A percentile compares a stretch with the other conserved stretches of the same genome.
Conservation (phyloP, 2,888 invertebrate species). For the Gisinianus flammeolus region DNA sequence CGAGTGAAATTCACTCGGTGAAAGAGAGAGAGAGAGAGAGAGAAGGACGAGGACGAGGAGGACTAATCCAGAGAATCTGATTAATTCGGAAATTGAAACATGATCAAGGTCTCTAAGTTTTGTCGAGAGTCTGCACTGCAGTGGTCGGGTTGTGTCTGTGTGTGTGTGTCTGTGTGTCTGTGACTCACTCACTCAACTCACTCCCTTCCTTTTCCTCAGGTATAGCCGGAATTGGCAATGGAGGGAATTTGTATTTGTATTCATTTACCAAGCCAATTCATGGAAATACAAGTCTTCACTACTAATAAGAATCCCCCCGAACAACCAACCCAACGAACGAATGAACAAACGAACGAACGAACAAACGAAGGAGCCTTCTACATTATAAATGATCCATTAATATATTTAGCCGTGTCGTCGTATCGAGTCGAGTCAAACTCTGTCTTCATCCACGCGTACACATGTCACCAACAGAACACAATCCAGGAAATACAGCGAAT, state of each 20-base stretch:
- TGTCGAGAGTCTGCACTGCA: conserved; percentile 25
- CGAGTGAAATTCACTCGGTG: too few relatives aligned
- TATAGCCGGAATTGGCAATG: neutral
- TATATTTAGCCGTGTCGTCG: neutral
- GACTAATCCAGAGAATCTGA: conserved; percentile 29
- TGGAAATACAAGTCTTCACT: neutral
- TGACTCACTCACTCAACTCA: conserved; percentile 10
- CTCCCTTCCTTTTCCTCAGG: neutral
- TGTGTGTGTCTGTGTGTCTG: neutral
- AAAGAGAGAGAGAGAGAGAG: too few relatives aligned
- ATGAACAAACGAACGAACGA: too few relatives aligned
- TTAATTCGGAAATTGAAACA: conserved; percentile 38
- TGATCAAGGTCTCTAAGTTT: conserved; percentile 23
- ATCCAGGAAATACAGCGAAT: neutral
- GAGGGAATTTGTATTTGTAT: neutral
- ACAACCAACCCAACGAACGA: too few relatives aligned
- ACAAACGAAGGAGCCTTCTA: neutral
- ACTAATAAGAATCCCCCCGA: neutral
- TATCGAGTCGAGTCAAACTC: neutral
- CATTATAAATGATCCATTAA: neutral
- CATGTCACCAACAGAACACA: neutral
- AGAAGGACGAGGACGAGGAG: neutral
- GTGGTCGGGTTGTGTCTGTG: neutral
- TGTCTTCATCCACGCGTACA: neutral
- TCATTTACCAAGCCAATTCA: neutral